Base-by-base conservation (phyloP, 2,888 invertebrate genomes). In the Resseliella maxima region DNA sequence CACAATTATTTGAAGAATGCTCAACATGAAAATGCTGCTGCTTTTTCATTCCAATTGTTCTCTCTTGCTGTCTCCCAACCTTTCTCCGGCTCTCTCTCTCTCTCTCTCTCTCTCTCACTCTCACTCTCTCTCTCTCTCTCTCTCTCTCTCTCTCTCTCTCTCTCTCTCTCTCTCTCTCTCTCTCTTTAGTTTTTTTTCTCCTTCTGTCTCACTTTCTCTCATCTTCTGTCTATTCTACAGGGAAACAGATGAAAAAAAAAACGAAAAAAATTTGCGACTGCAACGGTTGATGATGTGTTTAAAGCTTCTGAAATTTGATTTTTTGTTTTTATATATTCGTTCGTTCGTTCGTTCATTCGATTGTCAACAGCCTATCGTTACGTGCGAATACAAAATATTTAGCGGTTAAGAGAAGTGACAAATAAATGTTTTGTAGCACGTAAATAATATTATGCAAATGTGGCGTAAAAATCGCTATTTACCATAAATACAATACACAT, bases 361-460 rank as follows among this genome's bases (percentile, higher is more conserved):
- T 24, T 59, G 24, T 24, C 41, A 12, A 41, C 41, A 8, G 59
- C 59, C 59, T 59, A 59, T 35, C 31, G 15, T 72, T 72, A 31
- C 35, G 72, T 72, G 72, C 72, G n/a, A 31, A 31, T 15, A 72
- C 72, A 72, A 31, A n/a, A 72, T 35, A 72, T 35, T 72, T 72
- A 59, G 59, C 27, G 59, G 59, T 59, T 50, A 50, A 2, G 59
- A 24, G 59, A n/a, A 24, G 5, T 24, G 31, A n/a, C 72, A 72
- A 72, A 72, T 72, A 72, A 72, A 72, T 35, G 27, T 72, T 72
- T 31, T 72, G 35, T 31, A 31, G 31, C 59, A 59, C 72, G 72
- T 72, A 72, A 72, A 72, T 72, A 72, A 72, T 72, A 72, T 72
- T 72, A 72, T 72, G 72, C 35, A 72, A 72, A 72, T 72, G 72